Base-by-base conservation (phyloP, 2,888 invertebrate species). In the Nasonia oneida region DNA sequence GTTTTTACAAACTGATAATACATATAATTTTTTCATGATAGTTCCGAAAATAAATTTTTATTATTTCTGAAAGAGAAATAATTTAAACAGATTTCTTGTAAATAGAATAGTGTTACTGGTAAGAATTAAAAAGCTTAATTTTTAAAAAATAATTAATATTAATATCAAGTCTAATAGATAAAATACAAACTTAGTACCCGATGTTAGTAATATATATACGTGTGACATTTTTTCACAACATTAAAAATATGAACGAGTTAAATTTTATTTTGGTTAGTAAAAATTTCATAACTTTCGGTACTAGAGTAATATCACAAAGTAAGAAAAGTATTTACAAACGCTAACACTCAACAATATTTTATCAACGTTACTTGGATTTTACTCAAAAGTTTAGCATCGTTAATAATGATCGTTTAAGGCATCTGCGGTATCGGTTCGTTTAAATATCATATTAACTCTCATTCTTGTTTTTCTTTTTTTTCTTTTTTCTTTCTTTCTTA, bases 401-500 rank as follows among this genome's bases (percentile, higher is more conserved):
- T 14, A 67, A 75, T n/a, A 23, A 61, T 42, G 5, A 42, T 15
- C 6, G 42, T 64, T 53, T 50, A 71, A 80, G 67, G 70, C 70
- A 53, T 47, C 50, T 70, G 8, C 50, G 37, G 23, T 70, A 33
- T 33, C n/a, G 12, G 14, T 53, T n/a, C 12, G 50, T 15, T 53
- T 53, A 71, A 29, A 64, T 18, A 29, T 70, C 23, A 14, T 10
- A 6, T 18, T 8, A 70, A 10, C 42, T 23, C 4, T 42, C 14
- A 29, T 70, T 47, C 18, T 84, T 64, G 10, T 73, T 33, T 76
- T 70, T 57, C 42, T 77, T 80, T 33, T 29, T 80, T 4, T 15
- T 61, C 10, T n/a, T 23, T 23, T 8, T 79, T 74, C 81, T 64
- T 3, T 50, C 39, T n/a, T 81, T 81, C 81, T 84, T 84, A 6